Percentiles rank a stretch among this genome's conserved stretches.
phyloP scores from a whole-genome alignment of 2,797 vertebrate species.

The Stomatorhinus walkeri region DNA sequence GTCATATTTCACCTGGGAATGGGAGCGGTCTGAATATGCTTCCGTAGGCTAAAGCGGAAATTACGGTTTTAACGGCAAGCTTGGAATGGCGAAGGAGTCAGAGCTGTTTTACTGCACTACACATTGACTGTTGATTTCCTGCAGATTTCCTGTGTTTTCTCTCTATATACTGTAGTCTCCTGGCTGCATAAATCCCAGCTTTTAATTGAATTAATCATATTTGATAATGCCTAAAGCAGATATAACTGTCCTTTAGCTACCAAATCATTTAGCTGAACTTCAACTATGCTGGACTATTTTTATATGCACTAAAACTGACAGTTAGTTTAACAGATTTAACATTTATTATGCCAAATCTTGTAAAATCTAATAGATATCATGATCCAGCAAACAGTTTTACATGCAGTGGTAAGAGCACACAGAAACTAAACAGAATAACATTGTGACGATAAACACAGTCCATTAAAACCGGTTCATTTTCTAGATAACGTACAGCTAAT shows the following conservation, averaged over 20 bases:
- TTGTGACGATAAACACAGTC: neutral
- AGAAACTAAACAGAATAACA: neutral
- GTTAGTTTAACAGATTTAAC: neutral
- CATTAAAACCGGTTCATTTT: neutral
- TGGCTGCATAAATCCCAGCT: neutral
- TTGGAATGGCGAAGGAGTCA: neutral
- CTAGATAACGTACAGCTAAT: neutral
- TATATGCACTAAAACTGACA: neutral
- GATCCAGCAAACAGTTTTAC: neutral
- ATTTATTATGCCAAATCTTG: neutral
- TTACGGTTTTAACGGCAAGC: neutral
- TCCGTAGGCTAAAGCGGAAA: neutral
- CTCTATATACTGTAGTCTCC: neutral
- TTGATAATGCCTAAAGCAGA: neutral
- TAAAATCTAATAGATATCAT: neutral
- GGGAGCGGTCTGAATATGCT: neutral
- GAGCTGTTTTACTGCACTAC: neutral
- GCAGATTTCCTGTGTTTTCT: neutral
- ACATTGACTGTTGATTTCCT: neutral
- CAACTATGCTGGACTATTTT: neutral
- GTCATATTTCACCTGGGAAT: conserved; percentile 70
- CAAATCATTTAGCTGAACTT: neutral
- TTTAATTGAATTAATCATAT: neutral
- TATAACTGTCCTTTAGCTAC: neutral
- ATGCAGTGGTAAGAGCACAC: neutral